Evolutionary conservation across 2,113 vertebrate genomes (phyloP), one percentile per base, ranked within the genome.

Genomic region (Saguinus imperator): DNA sequence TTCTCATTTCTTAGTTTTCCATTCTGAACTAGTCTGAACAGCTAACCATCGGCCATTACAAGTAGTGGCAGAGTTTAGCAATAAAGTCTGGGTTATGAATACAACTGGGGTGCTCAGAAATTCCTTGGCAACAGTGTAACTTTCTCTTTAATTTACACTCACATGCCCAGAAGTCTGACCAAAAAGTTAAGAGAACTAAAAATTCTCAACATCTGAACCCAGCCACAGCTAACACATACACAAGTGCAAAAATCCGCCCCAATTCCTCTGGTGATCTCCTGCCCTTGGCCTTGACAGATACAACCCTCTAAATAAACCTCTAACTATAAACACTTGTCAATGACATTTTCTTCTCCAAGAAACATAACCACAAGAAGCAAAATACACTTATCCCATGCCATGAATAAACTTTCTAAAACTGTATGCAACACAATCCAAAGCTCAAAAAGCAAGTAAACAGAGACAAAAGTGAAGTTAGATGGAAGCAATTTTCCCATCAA

Each of bases 401-500:
- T 77, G 92, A 87, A 89, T 50, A 80, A 10, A 55, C 29, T 77
- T 72, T 87, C 79, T 23, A 87, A 88, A 94, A 87, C 40, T 77
- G 21, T 40, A 91, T 70, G 40, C 91, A 92, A 89, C 35, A 82
- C 20, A 68, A 94, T 29, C 76, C 75, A 85, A 57, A 85, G 64
- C 89, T 87, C 18, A 95, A 87, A 93, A 80, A 80, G 55, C 35
- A 94, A 92, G 91, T 95, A 96, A 93, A 93, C 55, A 89, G 70
- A 95, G 68, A 48, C 70, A 35, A 32, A 25, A 85, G 64, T 73
- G 45, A 58, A 81, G 87, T 87, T 72, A 87, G 87, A 96, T 93
- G 92, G 87, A 94, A 96, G 92, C 66, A 94, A 97, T 89, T 94
- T 96, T 95, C 95, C 58, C 45, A 90, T 94, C 96, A 95, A 97